phyloP scores from a whole-genome alignment of 2,113 vertebrate species.

The Neopipo cinnamomea region DNA sequence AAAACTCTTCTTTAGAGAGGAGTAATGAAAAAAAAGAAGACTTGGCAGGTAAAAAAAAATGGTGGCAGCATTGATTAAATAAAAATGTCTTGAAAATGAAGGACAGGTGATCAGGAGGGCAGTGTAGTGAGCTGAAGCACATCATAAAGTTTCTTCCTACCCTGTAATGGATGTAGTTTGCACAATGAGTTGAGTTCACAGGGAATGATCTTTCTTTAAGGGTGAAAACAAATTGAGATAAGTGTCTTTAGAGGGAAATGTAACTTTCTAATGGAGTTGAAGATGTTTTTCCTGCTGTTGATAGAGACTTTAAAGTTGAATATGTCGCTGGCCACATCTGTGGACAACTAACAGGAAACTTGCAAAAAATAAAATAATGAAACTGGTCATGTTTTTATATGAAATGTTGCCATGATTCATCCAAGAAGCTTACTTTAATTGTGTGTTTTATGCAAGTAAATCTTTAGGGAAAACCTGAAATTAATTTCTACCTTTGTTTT shows the following conservation, averaged over 20 bases:
- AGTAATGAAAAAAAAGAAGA: neutral
- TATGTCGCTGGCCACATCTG: neutral
- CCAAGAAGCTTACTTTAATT: neutral
- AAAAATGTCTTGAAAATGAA: neutral
- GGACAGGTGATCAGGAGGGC: neutral
- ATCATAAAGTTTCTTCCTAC: neutral
- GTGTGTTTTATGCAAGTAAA: neutral
- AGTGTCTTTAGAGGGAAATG: neutral
- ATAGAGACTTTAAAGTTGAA: neutral
- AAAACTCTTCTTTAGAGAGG: neutral
- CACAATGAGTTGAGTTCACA: neutral
- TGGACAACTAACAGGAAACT: neutral
- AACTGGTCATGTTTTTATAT: neutral
- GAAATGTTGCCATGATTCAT: neutral
- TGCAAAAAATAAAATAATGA: neutral
- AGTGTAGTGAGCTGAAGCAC: neutral
- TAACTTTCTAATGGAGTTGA: neutral
- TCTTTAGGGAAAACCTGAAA: neutral
- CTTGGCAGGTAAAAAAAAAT: neutral
- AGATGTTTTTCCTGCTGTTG: neutral
- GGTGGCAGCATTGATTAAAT: neutral
- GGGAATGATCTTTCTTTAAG: neutral
- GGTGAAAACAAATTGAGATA: neutral
- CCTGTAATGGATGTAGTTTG: neutral
- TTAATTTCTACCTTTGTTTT: neutral